Conservation (phyloP, 2,888 invertebrate genomes). For the Drosophila lacicola region DNA sequence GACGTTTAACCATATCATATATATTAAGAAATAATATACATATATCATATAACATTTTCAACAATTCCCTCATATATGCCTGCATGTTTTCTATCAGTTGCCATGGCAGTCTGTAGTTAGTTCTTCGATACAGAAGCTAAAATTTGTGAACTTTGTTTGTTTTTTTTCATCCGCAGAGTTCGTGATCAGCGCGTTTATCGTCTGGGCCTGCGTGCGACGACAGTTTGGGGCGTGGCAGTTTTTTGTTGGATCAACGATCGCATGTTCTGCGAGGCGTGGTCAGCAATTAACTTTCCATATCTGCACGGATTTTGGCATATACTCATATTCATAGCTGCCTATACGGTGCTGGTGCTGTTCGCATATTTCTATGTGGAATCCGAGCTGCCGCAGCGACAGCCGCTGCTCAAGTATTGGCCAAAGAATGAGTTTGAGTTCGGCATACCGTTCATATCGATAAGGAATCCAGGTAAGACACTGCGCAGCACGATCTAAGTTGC, state of each 20-base stretch:
- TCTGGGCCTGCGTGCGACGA: slow-evolving; percentile 89
- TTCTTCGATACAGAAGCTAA: no score
- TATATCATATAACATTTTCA: no score
- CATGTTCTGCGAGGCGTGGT: slow-evolving; percentile 92
- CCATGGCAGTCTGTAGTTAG: no score
- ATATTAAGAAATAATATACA: no score
- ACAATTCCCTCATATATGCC: no score
- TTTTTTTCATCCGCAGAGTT: slow-evolving; percentile 64
- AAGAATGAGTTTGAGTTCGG: slow-evolving; percentile 91
- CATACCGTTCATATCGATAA: slow-evolving; percentile 90
- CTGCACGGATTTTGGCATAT: slow-evolving; percentile 94
- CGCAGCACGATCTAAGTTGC: slow-evolving; percentile 61
- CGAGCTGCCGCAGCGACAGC: slow-evolving; percentile 90
- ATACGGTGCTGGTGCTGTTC: slow-evolving; percentile 91
- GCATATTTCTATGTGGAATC: slow-evolving; percentile 92
- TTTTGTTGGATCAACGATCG: slow-evolving; percentile 92
- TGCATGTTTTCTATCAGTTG: no score
- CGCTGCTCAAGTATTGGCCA: slow-evolving; percentile 91
- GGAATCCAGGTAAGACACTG: slow-evolving; percentile 86
- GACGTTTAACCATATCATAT: no score
- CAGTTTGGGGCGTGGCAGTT: slow-evolving; percentile 89
- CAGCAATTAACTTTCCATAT: slow-evolving; percentile 91
- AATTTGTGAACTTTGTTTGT: not conserved
- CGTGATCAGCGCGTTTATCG: slow-evolving; percentile 88
- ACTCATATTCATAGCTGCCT: slow-evolving; percentile 91